Percentiles rank a stretch among this genome's conserved stretches.
Conservation (phyloP, 2,888 invertebrate genomes). For the Chesias legatella region DNA sequence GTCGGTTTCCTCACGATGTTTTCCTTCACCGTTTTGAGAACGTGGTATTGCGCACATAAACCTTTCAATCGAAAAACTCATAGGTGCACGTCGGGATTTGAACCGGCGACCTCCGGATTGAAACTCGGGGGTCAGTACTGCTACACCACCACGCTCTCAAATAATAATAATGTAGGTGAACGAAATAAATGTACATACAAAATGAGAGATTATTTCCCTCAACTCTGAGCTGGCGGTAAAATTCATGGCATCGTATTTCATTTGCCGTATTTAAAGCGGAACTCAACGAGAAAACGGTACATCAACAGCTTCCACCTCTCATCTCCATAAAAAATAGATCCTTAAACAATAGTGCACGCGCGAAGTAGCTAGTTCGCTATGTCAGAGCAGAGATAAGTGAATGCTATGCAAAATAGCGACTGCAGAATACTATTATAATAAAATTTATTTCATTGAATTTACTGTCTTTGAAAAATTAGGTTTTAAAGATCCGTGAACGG, state of each 20-base stretch:
- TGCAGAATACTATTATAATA: conserved; percentile 5
- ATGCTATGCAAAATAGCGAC: neutral
- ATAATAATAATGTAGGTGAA: too few relatives aligned
- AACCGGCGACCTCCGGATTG: too few relatives aligned
- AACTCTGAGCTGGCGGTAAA: too few relatives aligned
- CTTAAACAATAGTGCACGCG: neutral
- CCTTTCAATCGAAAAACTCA: too few relatives aligned
- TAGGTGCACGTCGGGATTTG: too few relatives aligned
- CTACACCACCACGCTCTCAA: too few relatives aligned
- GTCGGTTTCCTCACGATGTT: too few relatives aligned
- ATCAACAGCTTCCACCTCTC: neutral
- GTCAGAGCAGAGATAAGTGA: neutral
- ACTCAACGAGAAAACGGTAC: neutral
- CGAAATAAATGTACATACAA: too few relatives aligned
- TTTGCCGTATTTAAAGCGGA: neutral
- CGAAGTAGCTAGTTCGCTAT: neutral
- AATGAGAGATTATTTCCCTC: too few relatives aligned
- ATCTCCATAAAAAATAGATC: neutral
- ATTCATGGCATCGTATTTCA: neutral
- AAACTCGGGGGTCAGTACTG: too few relatives aligned
- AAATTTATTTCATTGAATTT: conserved; percentile 3
- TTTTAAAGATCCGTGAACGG: conserved; percentile 5
- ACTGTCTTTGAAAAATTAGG: neutral
- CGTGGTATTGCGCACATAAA: too few relatives aligned
- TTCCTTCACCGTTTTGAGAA: too few relatives aligned